Evolutionary conservation across 2,113 vertebrate species (phyloP).

Genomic region (Dolichotis patagonum): DNA sequence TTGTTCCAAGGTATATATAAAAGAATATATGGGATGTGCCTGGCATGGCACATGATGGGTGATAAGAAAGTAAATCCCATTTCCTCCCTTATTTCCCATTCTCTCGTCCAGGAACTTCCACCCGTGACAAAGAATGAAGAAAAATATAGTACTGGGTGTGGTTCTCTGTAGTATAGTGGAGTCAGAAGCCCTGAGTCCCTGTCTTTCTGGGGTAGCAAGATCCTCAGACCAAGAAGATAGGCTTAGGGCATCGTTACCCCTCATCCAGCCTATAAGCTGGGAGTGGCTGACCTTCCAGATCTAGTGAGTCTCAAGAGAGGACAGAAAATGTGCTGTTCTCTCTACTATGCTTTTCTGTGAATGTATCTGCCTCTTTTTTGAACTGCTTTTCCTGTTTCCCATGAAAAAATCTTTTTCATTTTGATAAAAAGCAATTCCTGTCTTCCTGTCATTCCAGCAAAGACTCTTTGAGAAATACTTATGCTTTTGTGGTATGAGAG

Average conservation of each 20-base stretch:
- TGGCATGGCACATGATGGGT: neutral
- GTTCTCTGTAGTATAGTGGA: neutral
- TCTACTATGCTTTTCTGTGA: neutral
- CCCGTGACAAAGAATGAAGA: neutral
- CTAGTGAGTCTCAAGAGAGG: neutral
- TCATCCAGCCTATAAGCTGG: neutral
- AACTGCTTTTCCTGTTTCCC: neutral
- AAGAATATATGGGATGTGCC: neutral
- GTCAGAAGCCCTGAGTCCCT: neutral
- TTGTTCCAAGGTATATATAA: neutral
- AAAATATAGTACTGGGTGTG: neutral
- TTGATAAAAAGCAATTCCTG: constrained; percentile 43
- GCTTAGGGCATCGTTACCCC: accelerated
- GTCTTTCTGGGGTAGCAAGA: neutral
- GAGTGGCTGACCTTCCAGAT: neutral
- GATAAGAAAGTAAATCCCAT: neutral
- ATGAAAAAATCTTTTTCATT: constrained; percentile 8
- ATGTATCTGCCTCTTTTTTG: neutral
- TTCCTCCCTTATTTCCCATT: neutral
- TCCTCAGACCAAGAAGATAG: neutral
- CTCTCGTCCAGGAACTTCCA: neutral
- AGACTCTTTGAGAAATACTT: neutral
- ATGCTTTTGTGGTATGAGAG: constrained; percentile 15
- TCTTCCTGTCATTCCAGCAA: constrained; percentile 39
- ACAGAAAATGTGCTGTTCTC: neutral